Evolutionary conservation across 2,888 invertebrate genomes (phyloP).

Genomic region (Nowickia ferox): DNA sequence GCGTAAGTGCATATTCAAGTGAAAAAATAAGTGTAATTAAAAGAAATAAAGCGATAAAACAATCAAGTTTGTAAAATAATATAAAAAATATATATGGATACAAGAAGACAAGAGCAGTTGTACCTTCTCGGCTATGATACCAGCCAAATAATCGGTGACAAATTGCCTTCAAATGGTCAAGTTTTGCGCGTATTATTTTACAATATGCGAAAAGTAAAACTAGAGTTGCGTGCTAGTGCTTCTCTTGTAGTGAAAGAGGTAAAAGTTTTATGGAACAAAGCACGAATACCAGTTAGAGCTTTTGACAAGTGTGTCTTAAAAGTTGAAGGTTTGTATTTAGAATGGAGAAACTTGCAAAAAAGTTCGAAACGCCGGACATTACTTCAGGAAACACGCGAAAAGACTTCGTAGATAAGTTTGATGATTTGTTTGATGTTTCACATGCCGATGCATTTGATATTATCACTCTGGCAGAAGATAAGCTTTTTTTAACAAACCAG

Average conservation of each 20-base stretch:
- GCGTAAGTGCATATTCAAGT: neutral
- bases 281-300: too few species aligned
- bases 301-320: neutral
- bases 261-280: too few species aligned
- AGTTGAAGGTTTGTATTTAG: neutral
- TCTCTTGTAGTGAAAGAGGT: too few species aligned
- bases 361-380: neutral
- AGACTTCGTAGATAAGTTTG: too few species aligned
- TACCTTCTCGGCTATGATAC: too few species aligned
- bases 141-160: slow-evolving; percentile 6
- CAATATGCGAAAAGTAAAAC: too few species aligned
- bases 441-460: too few species aligned
- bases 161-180: too few species aligned
- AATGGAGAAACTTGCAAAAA: slow-evolving; percentile 10
- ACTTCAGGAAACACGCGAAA: too few species aligned
- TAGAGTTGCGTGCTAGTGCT: too few species aligned
- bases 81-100: neutral
- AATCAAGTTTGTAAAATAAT: slow-evolving; percentile 18
- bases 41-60: slow-evolving; percentile 12
- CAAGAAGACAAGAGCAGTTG: neutral
- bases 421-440: too few species aligned
- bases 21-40: neutral
- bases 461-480: neutral
- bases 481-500: neutral
- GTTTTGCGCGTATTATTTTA: too few species aligned